Evolutionary conservation across 2,888 invertebrate genomes (phyloP).

Genomic region (Synanthedon andrenaeformis): DNA sequence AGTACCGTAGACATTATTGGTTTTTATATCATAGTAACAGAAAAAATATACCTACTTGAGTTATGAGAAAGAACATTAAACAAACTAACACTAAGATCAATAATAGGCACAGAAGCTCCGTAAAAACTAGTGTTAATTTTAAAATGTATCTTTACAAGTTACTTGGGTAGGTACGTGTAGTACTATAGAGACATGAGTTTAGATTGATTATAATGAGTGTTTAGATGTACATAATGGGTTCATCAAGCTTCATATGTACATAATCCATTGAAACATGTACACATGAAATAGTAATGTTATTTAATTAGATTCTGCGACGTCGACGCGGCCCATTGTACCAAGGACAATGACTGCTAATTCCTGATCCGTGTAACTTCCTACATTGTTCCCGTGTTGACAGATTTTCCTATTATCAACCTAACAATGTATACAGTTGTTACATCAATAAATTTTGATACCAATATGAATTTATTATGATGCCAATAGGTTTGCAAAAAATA

Average conservation of each 20-base stretch:
- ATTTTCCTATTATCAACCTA: slow-evolving; percentile 62
- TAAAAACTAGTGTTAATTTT: too few relatives aligned
- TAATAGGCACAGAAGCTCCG: too few relatives aligned
- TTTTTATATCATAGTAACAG: too few relatives aligned
- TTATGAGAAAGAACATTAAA: too few relatives aligned
- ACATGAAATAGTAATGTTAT: slow-evolving; percentile 41
- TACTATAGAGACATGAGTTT: too few relatives aligned
- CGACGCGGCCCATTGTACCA: slow-evolving; percentile 39
- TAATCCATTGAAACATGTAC: slow-evolving; percentile 1
- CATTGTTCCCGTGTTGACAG: slow-evolving; percentile 66
- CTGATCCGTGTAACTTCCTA: slow-evolving; percentile 64
- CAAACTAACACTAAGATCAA: too few relatives aligned
- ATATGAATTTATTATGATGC: neutral
- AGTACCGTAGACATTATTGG: too few relatives aligned
- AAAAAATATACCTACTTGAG: too few relatives aligned
- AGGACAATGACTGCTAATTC: slow-evolving; percentile 65
- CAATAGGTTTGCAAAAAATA: too few relatives aligned
- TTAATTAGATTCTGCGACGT: slow-evolving; percentile 45
- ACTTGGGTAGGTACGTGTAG: too few relatives aligned
- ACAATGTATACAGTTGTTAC: slow-evolving; percentile 40
- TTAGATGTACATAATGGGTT: neutral
- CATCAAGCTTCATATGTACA: neutral
- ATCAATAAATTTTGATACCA: slow-evolving; percentile 15
- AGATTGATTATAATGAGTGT: too few relatives aligned
- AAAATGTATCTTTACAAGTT: too few relatives aligned